Base-by-base conservation (phyloP, 2,113 vertebrate species). In the Charina bottae region DNA sequence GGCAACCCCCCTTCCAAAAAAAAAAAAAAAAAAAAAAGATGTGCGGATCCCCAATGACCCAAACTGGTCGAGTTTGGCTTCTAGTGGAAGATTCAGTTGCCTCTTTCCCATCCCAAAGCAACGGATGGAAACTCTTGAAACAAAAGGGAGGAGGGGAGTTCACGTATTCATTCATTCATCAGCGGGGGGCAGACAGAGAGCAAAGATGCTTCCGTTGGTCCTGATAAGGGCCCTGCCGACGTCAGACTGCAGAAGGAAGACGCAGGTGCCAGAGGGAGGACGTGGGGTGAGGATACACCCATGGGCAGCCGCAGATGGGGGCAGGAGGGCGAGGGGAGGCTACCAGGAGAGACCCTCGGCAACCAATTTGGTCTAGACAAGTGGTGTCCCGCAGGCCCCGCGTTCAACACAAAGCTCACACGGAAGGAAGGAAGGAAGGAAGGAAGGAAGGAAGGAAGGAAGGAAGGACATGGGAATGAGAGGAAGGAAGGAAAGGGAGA, bases 61-160 rank as follows among this genome's bases (percentile, higher is more conserved):
- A 92, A 72, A 72, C 93, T 92, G 94, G 24, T 62, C 33, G 95
- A 89, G 92, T 93, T 5, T 86, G 94, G 91, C 89, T 13, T 0
- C 58, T 64, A 90, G 1, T 86, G 87, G 89, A 54, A 54, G 33
- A 91, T 68, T 92, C 17, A n/a, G 17, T 8, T 1, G 13, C 15
- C n/a, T 15, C n/a, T n/a, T 1, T 28, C n/a, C 28, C 4, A 13
- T 6, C n/a, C 64, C 68, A 72, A 72, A 37, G n/a, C n/a, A 37
- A 72, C 68, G 2, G 15, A 72, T n/a, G 15, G 6, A 2, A 72
- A 13, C 2, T 19, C n/a, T 37, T 19, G n/a, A 19, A 72, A 19
- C 13, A 37, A 37, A 19, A n/a, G 5, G 6, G 64, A 33, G 64
- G 64, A 68, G 28, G 64, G 64, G 17, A 7, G 68, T 72, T 72